These are phyloP conservation scores for Stichodactyla helianthus DNA, from an alignment of 64 coral and sea anemone genomes.

Conservation along the genomic window DNA sequence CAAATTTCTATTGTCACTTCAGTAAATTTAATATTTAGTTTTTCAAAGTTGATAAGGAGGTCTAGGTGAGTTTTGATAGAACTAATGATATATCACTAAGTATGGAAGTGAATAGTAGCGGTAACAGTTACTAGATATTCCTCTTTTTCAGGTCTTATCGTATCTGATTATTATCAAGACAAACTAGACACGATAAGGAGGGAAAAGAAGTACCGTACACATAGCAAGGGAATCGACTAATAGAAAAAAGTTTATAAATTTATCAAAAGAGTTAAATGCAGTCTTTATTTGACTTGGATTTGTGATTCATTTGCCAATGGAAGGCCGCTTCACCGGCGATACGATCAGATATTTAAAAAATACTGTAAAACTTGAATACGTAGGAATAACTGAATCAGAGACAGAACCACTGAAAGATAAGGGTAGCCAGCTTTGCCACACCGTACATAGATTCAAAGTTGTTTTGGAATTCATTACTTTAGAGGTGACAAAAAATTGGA, in stretches of 20 bases:
- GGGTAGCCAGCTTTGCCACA: slow-evolving; percentile 3
- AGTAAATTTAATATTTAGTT: slow-evolving; percentile 36
- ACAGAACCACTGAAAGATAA: not conserved
- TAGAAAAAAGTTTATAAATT: not conserved
- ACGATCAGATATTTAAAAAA: no score
- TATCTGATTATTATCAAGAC: not conserved
- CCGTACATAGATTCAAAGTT: not conserved
- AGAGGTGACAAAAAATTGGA: not conserved
- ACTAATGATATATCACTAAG: slow-evolving; percentile 11
- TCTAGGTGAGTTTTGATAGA: not conserved
- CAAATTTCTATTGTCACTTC: slow-evolving; percentile 14
- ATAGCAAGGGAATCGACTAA: not conserved
- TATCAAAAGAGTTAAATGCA: not conserved
- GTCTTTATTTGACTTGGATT: no score
- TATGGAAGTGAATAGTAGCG: not conserved
- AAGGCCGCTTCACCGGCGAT: no score
- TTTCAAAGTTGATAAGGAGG: slow-evolving; percentile 11
- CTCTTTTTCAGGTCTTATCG: slow-evolving; percentile 4
- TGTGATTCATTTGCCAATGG: no score
- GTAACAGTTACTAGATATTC: slow-evolving; percentile 23
- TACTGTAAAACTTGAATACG: not conserved
- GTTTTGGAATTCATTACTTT: not conserved
- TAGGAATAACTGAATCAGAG: not conserved
- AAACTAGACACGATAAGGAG: not conserved
- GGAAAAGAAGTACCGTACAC: not conserved